A percentile compares a stretch with the other conserved stretches of the same genome.
phyloP scores from a whole-genome alignment of 2,888 invertebrate genomes.

The Eupithecia insigniata region DNA sequence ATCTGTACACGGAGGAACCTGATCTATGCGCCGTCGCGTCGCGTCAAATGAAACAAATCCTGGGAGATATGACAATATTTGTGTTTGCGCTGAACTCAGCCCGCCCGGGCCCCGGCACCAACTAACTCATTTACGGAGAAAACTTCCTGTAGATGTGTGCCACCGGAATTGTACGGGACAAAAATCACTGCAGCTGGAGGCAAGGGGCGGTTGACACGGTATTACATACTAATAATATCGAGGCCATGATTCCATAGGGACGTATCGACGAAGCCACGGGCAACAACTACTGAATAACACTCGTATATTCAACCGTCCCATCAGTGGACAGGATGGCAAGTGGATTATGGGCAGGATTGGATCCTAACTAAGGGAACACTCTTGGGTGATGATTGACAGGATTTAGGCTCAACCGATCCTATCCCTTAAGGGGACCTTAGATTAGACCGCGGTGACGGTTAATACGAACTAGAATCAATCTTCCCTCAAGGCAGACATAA shows the following conservation, averaged over 20 bases:
- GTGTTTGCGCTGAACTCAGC: conserved; percentile 54
- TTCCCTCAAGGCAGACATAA: background rate
- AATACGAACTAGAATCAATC: background rate
- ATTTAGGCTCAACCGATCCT: background rate
- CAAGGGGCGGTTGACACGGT: too few species aligned
- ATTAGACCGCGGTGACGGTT: background rate
- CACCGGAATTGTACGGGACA: background rate
- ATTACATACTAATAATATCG: too few species aligned
- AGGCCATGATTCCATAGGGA: too few species aligned
- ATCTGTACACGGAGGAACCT: background rate
- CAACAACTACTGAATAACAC: background rate
- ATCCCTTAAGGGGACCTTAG: background rate
- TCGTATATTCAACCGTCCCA: background rate
- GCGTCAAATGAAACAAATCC: conserved; percentile 80
- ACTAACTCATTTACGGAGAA: conserved; percentile 36
- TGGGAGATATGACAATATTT: conserved; percentile 77
- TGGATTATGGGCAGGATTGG: background rate
- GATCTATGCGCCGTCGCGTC: conserved; percentile 40
- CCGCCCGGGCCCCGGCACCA: conserved; percentile 38
- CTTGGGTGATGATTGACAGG: background rate
- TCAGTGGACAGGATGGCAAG: background rate
- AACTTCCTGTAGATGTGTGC: background rate
- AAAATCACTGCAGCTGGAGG: background rate
- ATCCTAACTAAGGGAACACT: background rate
- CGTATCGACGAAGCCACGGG: too few species aligned